Evolutionary conservation across 64 coral and sea anemone genomes (phyloP), one percentile per base, ranked within the genome.

Genomic region (Montipora sp.): DNA sequence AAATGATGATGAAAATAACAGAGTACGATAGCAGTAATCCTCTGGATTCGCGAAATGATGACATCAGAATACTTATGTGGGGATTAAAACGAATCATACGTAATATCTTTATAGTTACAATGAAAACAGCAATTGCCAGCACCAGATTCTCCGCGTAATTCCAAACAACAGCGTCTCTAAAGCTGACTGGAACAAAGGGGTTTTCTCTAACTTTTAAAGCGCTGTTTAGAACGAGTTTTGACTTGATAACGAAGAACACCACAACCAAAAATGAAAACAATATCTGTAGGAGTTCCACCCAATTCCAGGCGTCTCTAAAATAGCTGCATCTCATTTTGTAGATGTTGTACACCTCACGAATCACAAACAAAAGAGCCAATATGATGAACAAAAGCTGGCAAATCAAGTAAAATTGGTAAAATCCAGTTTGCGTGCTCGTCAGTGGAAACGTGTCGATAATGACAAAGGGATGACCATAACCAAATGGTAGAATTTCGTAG

Each of bases 371-470:
- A 4, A 83, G 11, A 8, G 90, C 87, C 68, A 90, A 22, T 2
- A 68, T 59, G 22, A 94, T 94, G 21, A 94, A 94, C 16, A 94
- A 43, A 7, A 94, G 74, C 69, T 94, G 85, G 11, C 92, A 90
- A 66, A 90, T 80, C 6, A 90, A 48, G 79, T 80, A 94, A 69
- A 94, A 22, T 15, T 90, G 76, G 47, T 89, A 90, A 18, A 83
- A 77, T 7, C 49, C 55, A 10, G 78, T 68, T 81, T 94, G 63
- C 3, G 78, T 84, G 16, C 60, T 81, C 5, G 88, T 89, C 20
- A 94, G 19, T 0, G 77, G 66, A 18, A 94, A 71, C 20, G 87
- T 94, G 87, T 94, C 92, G 24, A 94, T 94, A 27, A 13, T 94
- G 45, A 46, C 8, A 58, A 83, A 94, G 13, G 79, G 61, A 14